phyloP scores from a whole-genome alignment of 2,797 vertebrate genomes.

The Anas flavirostris region DNA sequence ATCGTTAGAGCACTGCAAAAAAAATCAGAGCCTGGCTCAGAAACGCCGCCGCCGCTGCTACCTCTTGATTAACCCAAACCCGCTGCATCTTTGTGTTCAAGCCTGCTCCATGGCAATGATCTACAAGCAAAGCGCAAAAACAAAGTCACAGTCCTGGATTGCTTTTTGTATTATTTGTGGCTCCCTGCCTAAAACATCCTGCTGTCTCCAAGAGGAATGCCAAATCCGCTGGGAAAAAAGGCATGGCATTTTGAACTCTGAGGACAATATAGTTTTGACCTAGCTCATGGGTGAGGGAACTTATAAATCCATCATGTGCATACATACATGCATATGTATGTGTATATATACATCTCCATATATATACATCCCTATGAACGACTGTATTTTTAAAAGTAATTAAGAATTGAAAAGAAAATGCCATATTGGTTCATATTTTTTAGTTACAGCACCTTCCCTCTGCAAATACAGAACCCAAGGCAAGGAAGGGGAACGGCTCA shows the following conservation, averaged over 20 bases:
- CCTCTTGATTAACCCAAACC: background rate
- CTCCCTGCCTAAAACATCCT: conserved; percentile 12
- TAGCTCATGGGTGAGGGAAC: background rate
- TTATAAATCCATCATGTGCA: accelerated
- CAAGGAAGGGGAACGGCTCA: background rate
- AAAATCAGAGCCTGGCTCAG: background rate
- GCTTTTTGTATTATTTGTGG: background rate
- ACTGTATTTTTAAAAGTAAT: background rate
- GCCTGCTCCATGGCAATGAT: background rate
- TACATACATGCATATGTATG: accelerated
- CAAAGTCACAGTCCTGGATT: background rate
- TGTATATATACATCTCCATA: background rate
- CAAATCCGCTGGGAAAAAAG: conserved; percentile 1
- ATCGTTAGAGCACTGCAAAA: background rate
- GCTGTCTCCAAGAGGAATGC: background rate
- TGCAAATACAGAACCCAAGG: background rate
- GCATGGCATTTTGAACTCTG: background rate
- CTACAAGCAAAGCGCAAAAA: background rate
- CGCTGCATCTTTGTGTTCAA: background rate
- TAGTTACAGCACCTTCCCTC: background rate
- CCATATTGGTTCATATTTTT: background rate
- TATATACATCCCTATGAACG: accelerated
- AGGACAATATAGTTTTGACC: background rate
- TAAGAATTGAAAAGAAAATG: background rate
- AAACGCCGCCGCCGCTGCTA: background rate